Conservation (phyloP, 2,888 invertebrate species). For the Agrochola litura region DNA sequence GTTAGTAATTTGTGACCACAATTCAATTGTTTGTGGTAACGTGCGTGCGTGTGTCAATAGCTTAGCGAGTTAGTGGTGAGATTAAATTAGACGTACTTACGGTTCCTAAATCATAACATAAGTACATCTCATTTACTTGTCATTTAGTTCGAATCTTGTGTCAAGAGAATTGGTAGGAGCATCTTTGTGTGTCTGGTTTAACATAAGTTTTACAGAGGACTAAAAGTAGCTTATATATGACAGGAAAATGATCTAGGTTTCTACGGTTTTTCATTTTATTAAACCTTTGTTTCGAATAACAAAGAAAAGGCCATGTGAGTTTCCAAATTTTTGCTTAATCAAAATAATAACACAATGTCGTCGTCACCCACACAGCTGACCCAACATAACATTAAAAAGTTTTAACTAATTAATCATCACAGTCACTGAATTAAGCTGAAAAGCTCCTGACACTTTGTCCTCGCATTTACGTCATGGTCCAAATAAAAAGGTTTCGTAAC, state of each 20-base stretch:
- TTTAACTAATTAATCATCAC: constrained; percentile 63
- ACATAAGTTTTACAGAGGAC: not conserved
- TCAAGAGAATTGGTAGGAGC: not conserved
- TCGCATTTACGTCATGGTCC: constrained; percentile 59
- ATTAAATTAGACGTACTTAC: constrained; percentile 26
- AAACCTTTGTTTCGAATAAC: not conserved
- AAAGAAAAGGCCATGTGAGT: not conserved
- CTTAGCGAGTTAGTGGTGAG: constrained; percentile 34
- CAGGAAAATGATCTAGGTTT: not conserved
- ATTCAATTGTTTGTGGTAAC: constrained; percentile 46
- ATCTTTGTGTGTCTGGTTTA: not conserved
- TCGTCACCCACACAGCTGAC: constrained; percentile 23
- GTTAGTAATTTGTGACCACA: constrained; percentile 47
- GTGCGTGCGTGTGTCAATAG: constrained; percentile 37
- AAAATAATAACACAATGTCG: constrained; percentile 19
- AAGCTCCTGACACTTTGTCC: constrained; percentile 48
- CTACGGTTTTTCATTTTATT: not conserved
- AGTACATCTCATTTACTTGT: not conserved
- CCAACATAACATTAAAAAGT: constrained; percentile 41
- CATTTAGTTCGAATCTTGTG: not conserved
- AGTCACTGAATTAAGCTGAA: constrained; percentile 52
- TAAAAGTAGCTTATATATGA: not conserved
- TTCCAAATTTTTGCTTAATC: not conserved
- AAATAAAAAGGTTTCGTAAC: constrained; percentile 60
- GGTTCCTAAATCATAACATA: not conserved